Evolutionary conservation across 2,888 invertebrate species (phyloP), one percentile per base, ranked within the genome.

Genomic region (Nomada ferruginata): DNA sequence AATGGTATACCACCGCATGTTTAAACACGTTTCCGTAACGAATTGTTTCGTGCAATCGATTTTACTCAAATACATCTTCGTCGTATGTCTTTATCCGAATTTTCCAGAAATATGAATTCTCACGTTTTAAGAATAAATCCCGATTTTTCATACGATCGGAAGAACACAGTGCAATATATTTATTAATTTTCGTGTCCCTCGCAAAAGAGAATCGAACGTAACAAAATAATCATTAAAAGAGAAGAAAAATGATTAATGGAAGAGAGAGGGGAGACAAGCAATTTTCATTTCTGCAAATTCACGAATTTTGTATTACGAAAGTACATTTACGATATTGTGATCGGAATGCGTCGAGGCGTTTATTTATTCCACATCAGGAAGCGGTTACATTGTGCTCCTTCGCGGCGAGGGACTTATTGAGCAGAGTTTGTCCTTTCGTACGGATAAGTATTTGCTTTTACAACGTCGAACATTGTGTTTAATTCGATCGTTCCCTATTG

Each of bases 261-360:
- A 26, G 26, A 26, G 26, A 26, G 2, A 26, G 2, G 26, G 2
- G 26, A 26, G 26, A 26, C 26, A 2, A 26, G 26, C 26, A 26
- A 26, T 26, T 26, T 26, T 0, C 26, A 26, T 26, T 26, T 26
- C 26, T 26, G 26, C 26, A 26, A 26, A 26, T 26, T 26, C 26
- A 26, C 26, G 26, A 74, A 59, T 26, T 57, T n/a, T 13, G 59
- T 44, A 23, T 23, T 26, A 26, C 20, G 13, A n/a, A 53, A 52
- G 13, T 59, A 71, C 7, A 79, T 66, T 23, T 47, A 63, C 75
- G 59, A 75, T 79, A 75, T 79, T 60, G 47, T 71, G 15, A 63
- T 72, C 52, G 79, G 79, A 82, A 82, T 79, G 79, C 53, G 57
- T 47, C 63, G 75, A 75, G 75, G 59, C 69, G 63, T 79, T 82